Percentiles rank a stretch among this genome's conserved stretches.
Conservation (phyloP, 2,797 vertebrate genomes). For the Cryptoblepharus egeriae region DNA sequence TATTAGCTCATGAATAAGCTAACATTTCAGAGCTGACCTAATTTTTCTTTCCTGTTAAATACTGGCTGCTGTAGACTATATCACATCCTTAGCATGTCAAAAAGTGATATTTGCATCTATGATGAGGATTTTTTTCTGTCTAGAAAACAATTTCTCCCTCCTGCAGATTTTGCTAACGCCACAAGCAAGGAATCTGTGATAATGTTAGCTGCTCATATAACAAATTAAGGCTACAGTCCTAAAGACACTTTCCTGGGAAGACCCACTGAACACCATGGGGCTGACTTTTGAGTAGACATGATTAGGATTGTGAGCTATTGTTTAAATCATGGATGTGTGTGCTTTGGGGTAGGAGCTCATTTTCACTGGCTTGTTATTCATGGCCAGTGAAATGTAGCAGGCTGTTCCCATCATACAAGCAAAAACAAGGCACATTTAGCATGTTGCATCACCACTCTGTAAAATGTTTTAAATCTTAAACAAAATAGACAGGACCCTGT, state of each 20-base stretch:
- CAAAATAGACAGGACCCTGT: neutral
- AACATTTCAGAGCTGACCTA: constrained; percentile 23
- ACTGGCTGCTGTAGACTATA: constrained; percentile 2
- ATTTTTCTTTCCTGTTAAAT: constrained; percentile 28
- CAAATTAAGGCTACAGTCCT: neutral
- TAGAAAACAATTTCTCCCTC: neutral
- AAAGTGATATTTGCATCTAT: neutral
- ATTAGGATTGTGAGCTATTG: too few relatives aligned
- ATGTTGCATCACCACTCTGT: neutral
- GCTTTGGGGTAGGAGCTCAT: neutral
- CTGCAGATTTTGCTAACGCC: neutral
- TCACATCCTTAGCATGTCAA: neutral
- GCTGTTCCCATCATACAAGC: neutral
- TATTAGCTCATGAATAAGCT: constrained; percentile 18
- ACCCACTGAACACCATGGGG: too few relatives aligned
- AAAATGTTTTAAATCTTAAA: neutral
- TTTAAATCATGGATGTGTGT: too few relatives aligned
- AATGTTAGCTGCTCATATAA: neutral
- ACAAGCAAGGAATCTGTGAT: neutral
- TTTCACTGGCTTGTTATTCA: constrained; percentile 2
- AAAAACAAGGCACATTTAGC: neutral
- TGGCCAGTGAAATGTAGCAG: neutral
- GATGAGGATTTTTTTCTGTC: neutral
- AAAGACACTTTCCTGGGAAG: too few relatives aligned
- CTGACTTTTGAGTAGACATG: too few relatives aligned